Percentiles rank a stretch among this genome's conserved stretches.
phyloP scores from a whole-genome alignment of 1,140 invertebrate species.

The Drosophila punjabiensis region DNA sequence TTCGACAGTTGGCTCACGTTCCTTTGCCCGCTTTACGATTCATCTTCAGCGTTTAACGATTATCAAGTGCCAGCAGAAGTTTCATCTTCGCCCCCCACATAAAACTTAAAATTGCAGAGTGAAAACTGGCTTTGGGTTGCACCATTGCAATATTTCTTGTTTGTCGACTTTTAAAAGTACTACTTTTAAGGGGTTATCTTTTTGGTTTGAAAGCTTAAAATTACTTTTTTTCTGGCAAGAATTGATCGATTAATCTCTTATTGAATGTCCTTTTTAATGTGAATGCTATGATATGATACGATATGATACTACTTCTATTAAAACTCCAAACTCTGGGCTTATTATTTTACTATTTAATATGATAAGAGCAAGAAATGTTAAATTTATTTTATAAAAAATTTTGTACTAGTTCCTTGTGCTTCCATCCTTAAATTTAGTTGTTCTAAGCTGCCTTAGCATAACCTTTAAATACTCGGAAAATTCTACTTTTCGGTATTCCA shows the following conservation, averaged over 20 bases:
- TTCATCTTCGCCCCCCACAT: constrained; percentile 8
- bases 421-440: no score
- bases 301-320: not conserved
- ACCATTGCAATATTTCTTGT: constrained; percentile 6
- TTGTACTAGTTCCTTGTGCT: no score
- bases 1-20: constrained; percentile 60
- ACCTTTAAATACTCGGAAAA: no score
- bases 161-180: not conserved
- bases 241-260: no score
- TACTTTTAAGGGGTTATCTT: not conserved
- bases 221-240: not conserved
- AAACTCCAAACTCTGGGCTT: not conserved
- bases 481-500: no score
- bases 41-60: constrained; percentile 49
- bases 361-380: not conserved
- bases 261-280: not conserved
- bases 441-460: no score
- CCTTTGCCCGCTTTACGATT: constrained; percentile 41
- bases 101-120: constrained; percentile 27
- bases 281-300: not conserved
- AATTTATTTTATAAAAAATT: not conserved
- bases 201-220: not conserved
- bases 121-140: constrained; percentile 18
- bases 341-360: not conserved
- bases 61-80: constrained; percentile 26